Evolutionary conservation across 1,140 invertebrate genomes (phyloP), one percentile per base, ranked within the genome.

Genomic region (Drosophila tani): DNA sequence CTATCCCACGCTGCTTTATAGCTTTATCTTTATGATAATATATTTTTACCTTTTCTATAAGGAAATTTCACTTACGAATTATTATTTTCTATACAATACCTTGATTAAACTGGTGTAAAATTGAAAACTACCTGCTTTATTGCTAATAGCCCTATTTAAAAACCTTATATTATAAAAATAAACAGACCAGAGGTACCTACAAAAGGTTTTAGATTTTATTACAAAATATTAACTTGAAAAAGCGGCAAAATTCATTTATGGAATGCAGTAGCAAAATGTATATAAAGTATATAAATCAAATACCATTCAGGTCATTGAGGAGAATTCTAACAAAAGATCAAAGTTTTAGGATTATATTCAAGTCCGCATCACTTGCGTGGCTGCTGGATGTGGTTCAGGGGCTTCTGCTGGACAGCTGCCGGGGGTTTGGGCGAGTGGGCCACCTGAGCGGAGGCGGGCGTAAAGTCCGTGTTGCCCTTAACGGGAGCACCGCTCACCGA

Each of bases 401-500:
- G 93, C 91, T 93, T 95, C 56, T 92, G 94, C 88, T 93, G 93
- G 84, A 94, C 95, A 93, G 93, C 95, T 91, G 83, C 94, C 93
- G 93, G 96, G 92, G 93, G 95, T 91, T 94, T 97, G 93, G 94
- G 97, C 94, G 93, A 96, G 94, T 95, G 98, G 93, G 94, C 94
- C 38, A 93, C 92, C 92, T 98, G 97, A 6, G 97, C 96, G 4
- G 97, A 97, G 91, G 97, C 96, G 1, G 96, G 95, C n/a, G 97
- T 96, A 92, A 97, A 98, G 92, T 98, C 97, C 15, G 96, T 95
- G 92, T 97, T 96, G 38, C 97, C 97, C 93, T 96, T 95, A 5
- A 96, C 95, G 11, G 96, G 95, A 60, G 96, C 97, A 56, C 97
- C 97, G 53, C 96, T 95, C 40, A 98, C 95, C 41, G 95, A 94